Base-by-base conservation (phyloP, 1,140 invertebrate genomes). In the Pogonus chalceus region DNA sequence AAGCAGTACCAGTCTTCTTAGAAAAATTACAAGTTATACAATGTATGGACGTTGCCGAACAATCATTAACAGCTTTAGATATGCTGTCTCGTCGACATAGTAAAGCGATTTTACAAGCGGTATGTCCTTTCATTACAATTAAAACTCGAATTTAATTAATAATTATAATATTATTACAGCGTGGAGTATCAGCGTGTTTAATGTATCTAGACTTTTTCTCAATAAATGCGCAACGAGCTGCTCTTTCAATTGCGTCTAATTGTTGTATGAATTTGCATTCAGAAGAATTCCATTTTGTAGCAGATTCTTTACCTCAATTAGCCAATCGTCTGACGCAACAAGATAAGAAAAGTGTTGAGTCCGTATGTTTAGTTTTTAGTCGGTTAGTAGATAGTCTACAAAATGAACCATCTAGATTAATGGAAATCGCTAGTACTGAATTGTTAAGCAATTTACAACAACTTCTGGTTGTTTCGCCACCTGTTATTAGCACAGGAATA, bases 41-140 rank as follows among this genome's bases (percentile, higher is more conserved):
- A 60, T 98, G 95, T 69, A 98, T 98, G 92, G 96, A 98, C 74
- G 95, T 98, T 2, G 95, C 95, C 16, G 96, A 98, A 72, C 95
- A 98, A 72, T 91, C 90, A 62, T 75, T 98, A 43, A 96, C 94
- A 2, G 96, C 95, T 1, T 74, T 98, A 20, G 95, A 98, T 69
- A 97, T 96, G 86, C 76, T 98, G 20, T 98, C 94, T 1, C 77
- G 92, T n/a, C 76, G 94, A 58, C 95, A 98, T 74, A 92, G 92
- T 61, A 98, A 98, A 75, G 84, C 92, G 23, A 97, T 98, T 60
- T 73, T 98, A 57, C 92, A 96, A 72, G 92, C 93, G 49, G 89
- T 92, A 72, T 75, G 76, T 74, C 54, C 2, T 26, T 31, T 16
- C 31, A 48, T 1, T 37, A 20, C 24, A 37, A 47, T 20, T 2